A percentile compares a stretch with the other conserved stretches of the same genome.
phyloP scores from a whole-genome alignment of 2,888 invertebrate species.

The Colostygia pectinataria region DNA sequence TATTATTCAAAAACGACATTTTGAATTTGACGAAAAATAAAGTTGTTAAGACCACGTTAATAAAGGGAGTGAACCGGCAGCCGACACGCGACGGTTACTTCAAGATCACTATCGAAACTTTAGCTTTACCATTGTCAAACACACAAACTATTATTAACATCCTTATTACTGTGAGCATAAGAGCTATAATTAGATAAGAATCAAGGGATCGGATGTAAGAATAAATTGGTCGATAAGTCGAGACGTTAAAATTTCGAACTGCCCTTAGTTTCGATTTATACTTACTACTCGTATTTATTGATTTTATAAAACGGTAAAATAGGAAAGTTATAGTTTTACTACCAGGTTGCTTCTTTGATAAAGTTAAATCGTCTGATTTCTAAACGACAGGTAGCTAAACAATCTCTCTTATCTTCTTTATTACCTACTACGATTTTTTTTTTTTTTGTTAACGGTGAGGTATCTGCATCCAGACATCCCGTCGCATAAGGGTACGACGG shows the following conservation, averaged over 20 bases:
- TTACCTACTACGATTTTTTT: too few relatives aligned
- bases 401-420: too few relatives aligned
- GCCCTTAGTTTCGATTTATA: slow-evolving; percentile 36
- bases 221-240: slow-evolving; percentile 34
- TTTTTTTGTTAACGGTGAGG: too few relatives aligned
- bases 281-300: slow-evolving; percentile 29
- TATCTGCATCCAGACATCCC: too few relatives aligned
- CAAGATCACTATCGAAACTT: slow-evolving; percentile 65
- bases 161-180: slow-evolving; percentile 39
- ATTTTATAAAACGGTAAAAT: slow-evolving; percentile 24
- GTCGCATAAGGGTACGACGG: too few relatives aligned
- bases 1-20: slow-evolving; percentile 47
- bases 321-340: slow-evolving; percentile 11
- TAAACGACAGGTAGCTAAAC: slow-evolving; percentile 11
- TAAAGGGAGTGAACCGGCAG: slow-evolving; percentile 53
- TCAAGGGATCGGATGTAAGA: slow-evolving; percentile 27
- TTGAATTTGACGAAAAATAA: slow-evolving; percentile 68
- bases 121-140: slow-evolving; percentile 50
- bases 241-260: slow-evolving; percentile 60
- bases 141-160: slow-evolving; percentile 39
- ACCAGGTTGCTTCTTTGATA: slow-evolving; percentile 8
- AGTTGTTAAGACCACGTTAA: slow-evolving; percentile 65
- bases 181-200: slow-evolving; percentile 21
- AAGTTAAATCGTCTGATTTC: slow-evolving; percentile 16
- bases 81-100: slow-evolving; percentile 62